Conservation (phyloP, 53 echinoderm and acorn worm genomes). For the Echinarachnius parma region DNA sequence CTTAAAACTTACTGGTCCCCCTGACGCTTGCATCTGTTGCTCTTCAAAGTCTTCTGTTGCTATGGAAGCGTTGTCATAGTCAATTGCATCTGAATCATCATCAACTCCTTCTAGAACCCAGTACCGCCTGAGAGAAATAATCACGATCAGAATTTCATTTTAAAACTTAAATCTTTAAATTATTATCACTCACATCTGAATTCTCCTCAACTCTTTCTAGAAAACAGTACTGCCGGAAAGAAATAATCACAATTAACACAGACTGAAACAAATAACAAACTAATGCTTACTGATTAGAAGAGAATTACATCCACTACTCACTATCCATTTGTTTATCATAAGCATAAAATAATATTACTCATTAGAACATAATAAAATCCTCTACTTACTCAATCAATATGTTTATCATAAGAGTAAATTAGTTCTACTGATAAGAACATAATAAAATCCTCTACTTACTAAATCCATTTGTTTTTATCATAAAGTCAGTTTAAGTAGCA, state of each 20-base stretch:
- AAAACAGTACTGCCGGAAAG: conserved; percentile 68
- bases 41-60: conserved; percentile 78
- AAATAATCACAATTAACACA: neutral
- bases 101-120: conserved; percentile 73
- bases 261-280: no score
- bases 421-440: no score
- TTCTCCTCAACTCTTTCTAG: conserved; percentile 57
- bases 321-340: no score
- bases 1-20: conserved; percentile 75
- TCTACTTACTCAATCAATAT: no score
- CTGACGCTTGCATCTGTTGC: conserved; percentile 48
- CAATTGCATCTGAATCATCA: conserved; percentile 44
- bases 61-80: conserved; percentile 66
- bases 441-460: no score
- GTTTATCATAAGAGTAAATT: no score
- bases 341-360: no score
- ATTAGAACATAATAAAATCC: no score
- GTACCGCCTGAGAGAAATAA: conserved; percentile 46
- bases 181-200: conserved; percentile 49
- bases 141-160: neutral
- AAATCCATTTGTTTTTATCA: no score
- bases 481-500: neutral
- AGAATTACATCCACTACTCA: no score
- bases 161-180: neutral
- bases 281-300: no score